Conservation (phyloP, 2,113 vertebrate species). For the Aphelocoma coerulescens region DNA sequence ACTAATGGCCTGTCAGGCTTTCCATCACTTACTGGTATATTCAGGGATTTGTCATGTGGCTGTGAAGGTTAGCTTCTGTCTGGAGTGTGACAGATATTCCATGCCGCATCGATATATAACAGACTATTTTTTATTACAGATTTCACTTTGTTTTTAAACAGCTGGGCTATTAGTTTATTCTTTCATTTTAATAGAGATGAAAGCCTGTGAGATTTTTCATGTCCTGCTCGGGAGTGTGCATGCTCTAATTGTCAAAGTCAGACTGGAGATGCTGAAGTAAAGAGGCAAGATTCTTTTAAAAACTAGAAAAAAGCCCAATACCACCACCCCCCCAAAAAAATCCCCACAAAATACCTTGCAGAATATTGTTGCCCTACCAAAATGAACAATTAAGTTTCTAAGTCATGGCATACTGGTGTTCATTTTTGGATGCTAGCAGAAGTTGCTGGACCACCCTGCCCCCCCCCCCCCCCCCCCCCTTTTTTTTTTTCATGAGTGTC, state of each 20-base stretch:
- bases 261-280: not conserved
- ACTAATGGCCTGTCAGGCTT: not conserved
- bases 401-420: not conserved
- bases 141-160: not conserved
- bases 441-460: not conserved
- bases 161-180: not conserved
- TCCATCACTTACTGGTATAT: not conserved
- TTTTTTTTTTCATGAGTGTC: rapidly evolving
- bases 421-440: not conserved
- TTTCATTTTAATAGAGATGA: not conserved
- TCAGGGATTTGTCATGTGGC: not conserved
- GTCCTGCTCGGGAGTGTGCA: not conserved
- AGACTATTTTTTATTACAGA: not conserved
- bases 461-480: rapidly evolving
- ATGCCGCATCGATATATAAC: not conserved
- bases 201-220: not conserved
- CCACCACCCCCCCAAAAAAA: not conserved
- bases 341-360: not conserved
- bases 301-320: not conserved
- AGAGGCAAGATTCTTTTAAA: not conserved
- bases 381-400: not conserved
- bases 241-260: not conserved
- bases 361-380: not conserved
- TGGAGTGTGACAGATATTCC: not conserved
- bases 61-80: not conserved